phyloP scores from a whole-genome alignment of 37 sponge, comb jelly and placozoan genomes.

The Haliclona indistincta region DNA sequence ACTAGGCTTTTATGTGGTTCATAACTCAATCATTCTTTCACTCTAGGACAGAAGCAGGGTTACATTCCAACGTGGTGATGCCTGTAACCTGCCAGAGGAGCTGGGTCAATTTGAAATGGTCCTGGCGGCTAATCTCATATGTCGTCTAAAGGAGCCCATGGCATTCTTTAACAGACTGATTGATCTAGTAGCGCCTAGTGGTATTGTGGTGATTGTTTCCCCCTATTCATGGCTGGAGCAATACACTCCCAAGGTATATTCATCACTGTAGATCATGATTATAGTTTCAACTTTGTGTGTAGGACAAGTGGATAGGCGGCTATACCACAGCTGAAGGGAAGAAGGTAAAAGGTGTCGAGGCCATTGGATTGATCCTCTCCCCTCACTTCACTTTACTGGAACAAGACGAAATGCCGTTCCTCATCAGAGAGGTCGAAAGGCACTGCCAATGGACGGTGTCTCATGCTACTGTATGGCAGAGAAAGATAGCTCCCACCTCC shows the following conservation, averaged over 20 bases:
- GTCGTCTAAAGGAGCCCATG: slow-evolving; percentile 72
- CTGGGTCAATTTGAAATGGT: slow-evolving; percentile 88
- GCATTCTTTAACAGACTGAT: slow-evolving; percentile 60
- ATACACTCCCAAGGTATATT: slow-evolving; percentile 77
- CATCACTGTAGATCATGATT: no score
- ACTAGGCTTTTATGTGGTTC: no score
- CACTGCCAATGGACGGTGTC: slow-evolving; percentile 86
- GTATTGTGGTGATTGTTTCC: slow-evolving; percentile 76
- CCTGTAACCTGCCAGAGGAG: slow-evolving; percentile 60
- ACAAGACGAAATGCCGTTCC: slow-evolving; percentile 66
- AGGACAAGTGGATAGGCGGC: slow-evolving; percentile 85
- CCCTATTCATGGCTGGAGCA: slow-evolving; percentile 86
- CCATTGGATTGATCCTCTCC: slow-evolving; percentile 50
- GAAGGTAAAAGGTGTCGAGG: slow-evolving; percentile 47
- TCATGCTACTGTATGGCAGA: slow-evolving; percentile 84
- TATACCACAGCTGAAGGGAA: slow-evolving; percentile 32
- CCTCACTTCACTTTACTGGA: slow-evolving; percentile 73
- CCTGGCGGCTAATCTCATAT: slow-evolving; percentile 82
- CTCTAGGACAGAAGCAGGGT: slow-evolving; percentile 66
- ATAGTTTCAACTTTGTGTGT: no score
- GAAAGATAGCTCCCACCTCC: no score
- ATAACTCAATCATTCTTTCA: no score
- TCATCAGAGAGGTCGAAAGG: slow-evolving; percentile 74
- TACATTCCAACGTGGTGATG: slow-evolving; percentile 70
- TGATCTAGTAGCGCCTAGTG: slow-evolving; percentile 69